Evolutionary conservation across 2,888 invertebrate genomes (phyloP).

Genomic region (Thera britannica): DNA sequence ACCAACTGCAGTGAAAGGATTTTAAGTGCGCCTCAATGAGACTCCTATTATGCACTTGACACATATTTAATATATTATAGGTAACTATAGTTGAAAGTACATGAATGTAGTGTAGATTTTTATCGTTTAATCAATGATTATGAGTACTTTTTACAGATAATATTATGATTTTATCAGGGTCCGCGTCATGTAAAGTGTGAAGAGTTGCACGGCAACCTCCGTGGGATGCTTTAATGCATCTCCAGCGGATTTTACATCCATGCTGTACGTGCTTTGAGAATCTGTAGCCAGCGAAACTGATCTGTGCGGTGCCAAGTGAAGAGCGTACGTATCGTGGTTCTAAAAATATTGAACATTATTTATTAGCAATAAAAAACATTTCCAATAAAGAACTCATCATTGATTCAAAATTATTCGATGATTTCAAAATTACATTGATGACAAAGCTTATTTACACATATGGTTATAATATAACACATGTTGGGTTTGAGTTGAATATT

Average conservation of each 20-base stretch:
- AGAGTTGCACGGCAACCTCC: constrained; percentile 15
- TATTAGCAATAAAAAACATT: no score
- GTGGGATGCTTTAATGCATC: neutral
- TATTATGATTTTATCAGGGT: neutral
- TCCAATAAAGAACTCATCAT: no score
- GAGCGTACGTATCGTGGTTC: constrained; percentile 5
- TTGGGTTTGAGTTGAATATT: no score
- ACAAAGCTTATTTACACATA: no score
- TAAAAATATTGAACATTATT: neutral
- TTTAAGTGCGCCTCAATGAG: no score
- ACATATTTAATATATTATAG: neutral
- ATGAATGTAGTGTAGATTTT: neutral
- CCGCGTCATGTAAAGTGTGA: constrained; percentile 9
- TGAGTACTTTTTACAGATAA: neutral
- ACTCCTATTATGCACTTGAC: no score
- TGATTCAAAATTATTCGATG: no score
- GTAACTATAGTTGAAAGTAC: neutral
- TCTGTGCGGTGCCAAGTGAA: neutral
- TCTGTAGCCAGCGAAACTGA: neutral
- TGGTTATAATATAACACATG: no score
- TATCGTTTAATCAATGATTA: neutral
- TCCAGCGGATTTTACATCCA: constrained; percentile 11
- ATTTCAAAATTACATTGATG: no score
- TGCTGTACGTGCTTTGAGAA: neutral
- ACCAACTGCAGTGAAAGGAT: no score